Base-by-base conservation (phyloP, 2,888 invertebrate species). In the Aspidiotus destructor region DNA sequence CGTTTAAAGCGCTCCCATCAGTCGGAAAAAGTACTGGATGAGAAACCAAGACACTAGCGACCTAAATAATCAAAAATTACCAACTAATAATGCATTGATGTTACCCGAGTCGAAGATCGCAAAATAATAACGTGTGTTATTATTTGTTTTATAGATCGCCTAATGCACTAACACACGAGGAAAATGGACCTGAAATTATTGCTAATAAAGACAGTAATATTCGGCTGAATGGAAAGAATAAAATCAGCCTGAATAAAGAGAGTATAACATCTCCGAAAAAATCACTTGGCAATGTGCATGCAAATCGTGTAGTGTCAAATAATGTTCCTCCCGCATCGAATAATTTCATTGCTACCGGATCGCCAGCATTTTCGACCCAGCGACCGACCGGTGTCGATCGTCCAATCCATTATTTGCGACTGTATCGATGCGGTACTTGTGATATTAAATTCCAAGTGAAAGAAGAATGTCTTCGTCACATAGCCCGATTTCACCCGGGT, bases 121-220 rank as follows among this genome's bases (percentile, higher is more conserved):
- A 58, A 64, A 55, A 63, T 57, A 65, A 64, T 64, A 64, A 65
- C 52, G 60, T 40, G 41, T 65, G 65, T 65, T 65, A 57, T 65
- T 65, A 65, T 65, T 65, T 65, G 58, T 65, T 55, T 65, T 65
- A 41, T 65, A 65, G 65, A 65, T 65, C 17, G 58, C 41, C 41
- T 48, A 65, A 44, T 65, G 16, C 40, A 28, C 58, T 16, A 58
- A 58, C 40, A 9, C 58, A 8, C 28, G 40, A 58, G 13, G 28
- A 40, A 17, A 58, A 28, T 40, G 40, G 13, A 13, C 40, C 58
- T 17, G 10, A 55, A 55, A 16, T 17, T 10, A 58, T 11, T 8
- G 13, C 17, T 10, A 8, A 8, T 58, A 40, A 11, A 10, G 8
- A 40, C 8, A 13, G 8, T 10, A 40, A 17, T 13, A 8, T 8